A percentile compares a stretch with the other conserved stretches of the same genome.
phyloP scores from a whole-genome alignment of 2,888 invertebrate species.

The Aphidoletes aphidimyza region DNA sequence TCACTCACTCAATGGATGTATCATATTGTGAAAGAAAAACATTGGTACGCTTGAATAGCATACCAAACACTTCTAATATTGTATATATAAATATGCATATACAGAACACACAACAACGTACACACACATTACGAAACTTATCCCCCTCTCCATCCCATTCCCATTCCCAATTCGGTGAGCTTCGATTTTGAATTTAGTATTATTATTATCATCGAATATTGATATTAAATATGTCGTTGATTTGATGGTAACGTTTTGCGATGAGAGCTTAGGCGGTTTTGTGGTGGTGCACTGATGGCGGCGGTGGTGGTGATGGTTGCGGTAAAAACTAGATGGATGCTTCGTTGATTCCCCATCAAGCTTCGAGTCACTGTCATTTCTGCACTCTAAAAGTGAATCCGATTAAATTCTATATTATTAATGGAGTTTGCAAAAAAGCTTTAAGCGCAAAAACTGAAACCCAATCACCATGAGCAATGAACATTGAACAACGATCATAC shows the following conservation, averaged over 20 bases:
- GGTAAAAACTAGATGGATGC: constrained; percentile 23
- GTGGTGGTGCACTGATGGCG: too few relatives aligned
- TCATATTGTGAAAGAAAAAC: neutral
- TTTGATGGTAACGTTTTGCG: constrained; percentile 25
- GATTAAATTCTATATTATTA: constrained; percentile 51
- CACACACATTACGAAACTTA: too few relatives aligned
- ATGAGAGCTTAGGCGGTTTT: neutral
- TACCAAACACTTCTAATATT: neutral
- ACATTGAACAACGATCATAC: neutral
- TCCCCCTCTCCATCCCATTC: too few relatives aligned
- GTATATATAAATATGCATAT: neutral
- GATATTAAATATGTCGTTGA: constrained; percentile 53
- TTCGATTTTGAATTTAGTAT: constrained; percentile 42
- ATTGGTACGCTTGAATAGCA: neutral
- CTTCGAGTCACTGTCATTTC: constrained; percentile 20
- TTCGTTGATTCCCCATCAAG: neutral
- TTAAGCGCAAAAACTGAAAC: neutral
- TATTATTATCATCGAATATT: constrained; percentile 52
- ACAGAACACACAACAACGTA: neutral
- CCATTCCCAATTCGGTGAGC: neutral
- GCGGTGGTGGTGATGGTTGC: neutral
- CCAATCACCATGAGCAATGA: neutral
- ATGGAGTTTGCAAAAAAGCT: constrained; percentile 46
- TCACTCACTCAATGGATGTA: too few relatives aligned
- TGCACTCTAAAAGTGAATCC: constrained; percentile 48